Evolutionary conservation across 2,888 invertebrate species (phyloP).

Genomic region (Drosophila kanekoi): DNA sequence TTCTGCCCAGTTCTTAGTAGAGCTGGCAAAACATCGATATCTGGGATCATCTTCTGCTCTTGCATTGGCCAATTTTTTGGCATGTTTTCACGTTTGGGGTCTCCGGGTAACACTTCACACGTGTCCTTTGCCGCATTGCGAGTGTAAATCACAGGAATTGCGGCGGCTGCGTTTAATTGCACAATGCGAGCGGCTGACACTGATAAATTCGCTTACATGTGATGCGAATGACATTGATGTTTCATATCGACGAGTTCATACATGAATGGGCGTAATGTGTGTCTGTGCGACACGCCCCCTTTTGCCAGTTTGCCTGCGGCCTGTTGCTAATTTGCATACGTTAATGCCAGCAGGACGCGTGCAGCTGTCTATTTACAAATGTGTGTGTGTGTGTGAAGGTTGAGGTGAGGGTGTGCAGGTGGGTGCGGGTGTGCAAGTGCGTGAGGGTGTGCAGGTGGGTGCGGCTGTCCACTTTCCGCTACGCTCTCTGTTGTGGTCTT

Average conservation of each 20-base stretch:
- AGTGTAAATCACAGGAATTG: slow-evolving; percentile 17
- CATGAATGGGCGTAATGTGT: background rate
- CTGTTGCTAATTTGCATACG: slow-evolving; percentile 51
- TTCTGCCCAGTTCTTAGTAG: background rate
- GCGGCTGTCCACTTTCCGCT: slow-evolving; percentile 12
- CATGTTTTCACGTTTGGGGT: no score
- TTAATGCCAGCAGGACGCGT: slow-evolving; percentile 20
- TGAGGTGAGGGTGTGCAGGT: background rate
- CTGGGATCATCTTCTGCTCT: background rate
- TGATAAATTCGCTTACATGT: slow-evolving; percentile 25
- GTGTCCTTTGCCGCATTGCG: background rate
- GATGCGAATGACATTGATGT: slow-evolving; percentile 12
- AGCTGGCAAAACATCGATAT: no score
- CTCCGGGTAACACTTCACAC: background rate
- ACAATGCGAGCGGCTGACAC: slow-evolving; percentile 11
- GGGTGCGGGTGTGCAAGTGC: background rate
- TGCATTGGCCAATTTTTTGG: background rate
- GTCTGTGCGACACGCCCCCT: background rate
- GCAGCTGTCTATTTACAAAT: slow-evolving; percentile 3
- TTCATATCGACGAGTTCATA: background rate
- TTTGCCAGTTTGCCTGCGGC: slow-evolving; percentile 15
- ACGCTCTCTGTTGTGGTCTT: slow-evolving; percentile 26
- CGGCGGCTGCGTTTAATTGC: slow-evolving; percentile 25
- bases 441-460: slow-evolving; percentile 11
- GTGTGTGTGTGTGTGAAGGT: background rate